These are phyloP conservation scores for Malacosoma neustria DNA, from an alignment of 2,888 invertebrate species.

Conservation along the genomic window DNA sequence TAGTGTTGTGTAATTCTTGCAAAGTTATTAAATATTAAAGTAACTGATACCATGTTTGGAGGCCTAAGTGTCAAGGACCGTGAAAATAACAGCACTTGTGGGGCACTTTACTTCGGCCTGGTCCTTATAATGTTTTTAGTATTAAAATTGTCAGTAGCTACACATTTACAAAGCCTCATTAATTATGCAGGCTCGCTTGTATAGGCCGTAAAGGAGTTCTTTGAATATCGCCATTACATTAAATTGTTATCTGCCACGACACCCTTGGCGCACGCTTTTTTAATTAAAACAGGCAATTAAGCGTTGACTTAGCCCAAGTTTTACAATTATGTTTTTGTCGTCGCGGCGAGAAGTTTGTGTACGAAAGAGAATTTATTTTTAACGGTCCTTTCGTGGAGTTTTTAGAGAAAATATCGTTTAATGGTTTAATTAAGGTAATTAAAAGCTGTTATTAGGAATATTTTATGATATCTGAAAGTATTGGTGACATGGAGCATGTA, in stretches of 20 bases:
- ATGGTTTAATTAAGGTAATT: conserved; percentile 11
- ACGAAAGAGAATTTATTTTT: conserved; percentile 28
- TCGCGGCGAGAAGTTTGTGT: conserved; percentile 29
- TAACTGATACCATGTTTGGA: conserved; percentile 16
- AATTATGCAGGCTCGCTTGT: conserved; percentile 47
- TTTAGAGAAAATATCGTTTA: conserved; percentile 8
- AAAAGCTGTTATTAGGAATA: too few relatives aligned
- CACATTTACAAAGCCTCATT: conserved; percentile 25
- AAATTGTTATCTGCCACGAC: conserved; percentile 57
- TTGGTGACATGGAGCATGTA: too few relatives aligned
- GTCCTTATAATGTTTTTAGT: conserved; percentile 9
- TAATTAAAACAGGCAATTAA: conserved; percentile 63
- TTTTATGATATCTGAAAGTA: too few relatives aligned
- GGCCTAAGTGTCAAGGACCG: conserved; percentile 15
- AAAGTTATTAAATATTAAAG: too few relatives aligned
- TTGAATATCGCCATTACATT: conserved; percentile 55
- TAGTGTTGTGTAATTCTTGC: too few relatives aligned
- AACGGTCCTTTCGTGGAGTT: conserved; percentile 16
- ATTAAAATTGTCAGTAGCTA: conserved; percentile 6
- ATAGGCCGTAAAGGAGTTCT: conserved; percentile 52
- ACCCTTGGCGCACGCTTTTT: conserved; percentile 50
- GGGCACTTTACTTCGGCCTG: conserved; percentile 13
- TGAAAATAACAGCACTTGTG: conserved; percentile 17
- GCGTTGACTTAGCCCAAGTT: conserved; percentile 47
- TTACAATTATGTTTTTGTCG: conserved; percentile 47